Percentiles rank a stretch among this genome's conserved stretches.
phyloP scores from a whole-genome alignment of 2,797 vertebrate species.

The Pagetopsis macropterus region DNA sequence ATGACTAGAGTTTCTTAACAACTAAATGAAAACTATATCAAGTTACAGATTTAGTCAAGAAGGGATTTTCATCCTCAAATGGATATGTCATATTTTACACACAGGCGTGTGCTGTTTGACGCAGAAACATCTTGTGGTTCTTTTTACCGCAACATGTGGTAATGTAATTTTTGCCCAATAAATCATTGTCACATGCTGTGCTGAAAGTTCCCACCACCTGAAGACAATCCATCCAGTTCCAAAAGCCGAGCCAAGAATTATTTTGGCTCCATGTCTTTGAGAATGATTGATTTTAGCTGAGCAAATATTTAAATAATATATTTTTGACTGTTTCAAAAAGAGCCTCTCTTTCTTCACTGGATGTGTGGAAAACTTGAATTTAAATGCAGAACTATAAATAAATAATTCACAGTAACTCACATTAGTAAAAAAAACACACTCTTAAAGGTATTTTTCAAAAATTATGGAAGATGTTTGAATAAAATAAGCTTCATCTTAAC shows the following conservation, averaged over 20 bases:
- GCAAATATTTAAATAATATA: slow-evolving; percentile 22
- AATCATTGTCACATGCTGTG: slow-evolving; percentile 47
- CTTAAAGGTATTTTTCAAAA: neutral
- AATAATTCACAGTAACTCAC: neutral
- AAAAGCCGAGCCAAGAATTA: slow-evolving; percentile 17
- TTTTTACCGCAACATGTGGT: slow-evolving; percentile 60
- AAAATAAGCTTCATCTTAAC: too few relatives aligned
- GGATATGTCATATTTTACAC: slow-evolving; percentile 34
- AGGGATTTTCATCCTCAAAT: slow-evolving; percentile 33
- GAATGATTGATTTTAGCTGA: slow-evolving; percentile 33
- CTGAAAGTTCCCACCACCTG: slow-evolving; percentile 50
- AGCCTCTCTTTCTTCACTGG: slow-evolving; percentile 23
- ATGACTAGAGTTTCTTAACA: slow-evolving; percentile 21
- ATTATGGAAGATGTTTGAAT: too few relatives aligned
- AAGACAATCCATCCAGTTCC: slow-evolving; percentile 28
- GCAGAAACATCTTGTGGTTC: slow-evolving; percentile 47
- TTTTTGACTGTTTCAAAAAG: slow-evolving; percentile 2
- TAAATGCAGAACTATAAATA: neutral
- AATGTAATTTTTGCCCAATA: slow-evolving; percentile 50
- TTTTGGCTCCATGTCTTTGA: slow-evolving; percentile 13
- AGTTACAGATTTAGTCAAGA: neutral
- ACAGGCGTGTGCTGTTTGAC: slow-evolving; percentile 42
- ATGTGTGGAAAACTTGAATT: slow-evolving; percentile 18
- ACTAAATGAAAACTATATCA: slow-evolving; percentile 24
- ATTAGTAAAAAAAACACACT: neutral